These are phyloP conservation scores for Campoletis raptor DNA, from an alignment of 2,888 invertebrate species.

Conservation along the genomic window DNA sequence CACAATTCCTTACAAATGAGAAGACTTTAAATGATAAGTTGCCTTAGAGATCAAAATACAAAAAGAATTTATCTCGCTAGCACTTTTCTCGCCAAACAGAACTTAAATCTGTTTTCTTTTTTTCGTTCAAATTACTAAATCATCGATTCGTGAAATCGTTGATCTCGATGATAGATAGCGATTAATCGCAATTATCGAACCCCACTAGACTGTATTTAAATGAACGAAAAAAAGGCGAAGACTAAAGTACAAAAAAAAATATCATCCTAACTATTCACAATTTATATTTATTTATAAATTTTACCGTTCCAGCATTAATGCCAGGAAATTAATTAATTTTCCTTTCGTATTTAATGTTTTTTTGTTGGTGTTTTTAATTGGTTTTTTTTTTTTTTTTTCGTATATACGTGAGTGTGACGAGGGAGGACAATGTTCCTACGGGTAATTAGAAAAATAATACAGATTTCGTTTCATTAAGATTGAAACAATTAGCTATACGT, in stretches of 20 bases:
- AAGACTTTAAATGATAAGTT: slow-evolving; percentile 48
- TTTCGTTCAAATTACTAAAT: background rate
- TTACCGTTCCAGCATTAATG: slow-evolving; percentile 22
- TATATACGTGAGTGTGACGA: slow-evolving; percentile 52
- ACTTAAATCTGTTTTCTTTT: slow-evolving; percentile 4
- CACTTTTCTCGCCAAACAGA: slow-evolving; percentile 25
- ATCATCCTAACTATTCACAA: slow-evolving; percentile 57
- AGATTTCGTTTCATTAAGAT: slow-evolving; percentile 77
- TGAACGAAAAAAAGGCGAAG: slow-evolving; percentile 26
- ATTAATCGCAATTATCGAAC: slow-evolving; percentile 1
- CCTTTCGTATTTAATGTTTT: background rate
- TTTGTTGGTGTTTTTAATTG: background rate
- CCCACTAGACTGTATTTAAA: slow-evolving; percentile 3
- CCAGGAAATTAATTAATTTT: slow-evolving; percentile 58
- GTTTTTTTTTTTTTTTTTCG: slow-evolving; percentile 46
- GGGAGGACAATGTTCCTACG: slow-evolving; percentile 68
- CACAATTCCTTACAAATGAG: slow-evolving; percentile 59
- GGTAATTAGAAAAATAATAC: slow-evolving; percentile 84
- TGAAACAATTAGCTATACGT: slow-evolving; percentile 82
- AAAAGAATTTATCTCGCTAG: slow-evolving; percentile 10
- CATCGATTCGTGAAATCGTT: slow-evolving; percentile 13
- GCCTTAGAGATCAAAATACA: slow-evolving; percentile 18
- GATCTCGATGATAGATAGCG: background rate
- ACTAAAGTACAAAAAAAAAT: slow-evolving; percentile 55
- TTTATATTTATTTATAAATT: slow-evolving; percentile 25